A percentile compares a stretch with the other conserved stretches of the same genome.
Conservation (phyloP, 2,113 vertebrate species). For the Oryzias celebensis region DNA sequence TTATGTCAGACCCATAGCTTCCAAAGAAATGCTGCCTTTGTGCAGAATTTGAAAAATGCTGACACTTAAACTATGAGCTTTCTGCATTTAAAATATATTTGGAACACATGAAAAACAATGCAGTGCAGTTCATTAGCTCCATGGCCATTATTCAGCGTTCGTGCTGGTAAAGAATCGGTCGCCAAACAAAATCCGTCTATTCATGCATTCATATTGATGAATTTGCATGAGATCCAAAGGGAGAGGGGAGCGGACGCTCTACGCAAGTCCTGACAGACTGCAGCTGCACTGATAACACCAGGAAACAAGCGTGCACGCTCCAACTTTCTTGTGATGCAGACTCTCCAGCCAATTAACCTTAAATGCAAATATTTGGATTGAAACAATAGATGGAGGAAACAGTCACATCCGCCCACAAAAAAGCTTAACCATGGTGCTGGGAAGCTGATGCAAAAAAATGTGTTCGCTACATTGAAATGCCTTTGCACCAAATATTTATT, state of each 20-base stretch:
- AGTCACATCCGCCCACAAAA: neutral
- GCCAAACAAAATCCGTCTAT: neutral
- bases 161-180: neutral
- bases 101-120: neutral
- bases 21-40: slow-evolving; percentile 12
- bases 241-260: neutral
- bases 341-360: neutral
- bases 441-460: neutral
- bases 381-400: neutral
- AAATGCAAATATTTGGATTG: neutral
- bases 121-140: neutral
- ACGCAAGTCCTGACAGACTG: neutral
- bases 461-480: neutral
- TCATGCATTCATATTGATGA: neutral
- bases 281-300: neutral
- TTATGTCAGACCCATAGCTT: slow-evolving; percentile 16
- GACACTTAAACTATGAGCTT: slow-evolving; percentile 13
- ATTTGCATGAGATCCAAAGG: neutral
- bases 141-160: neutral
- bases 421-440: neutral
- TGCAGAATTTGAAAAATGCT: slow-evolving; percentile 11
- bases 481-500: neutral
- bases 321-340: neutral
- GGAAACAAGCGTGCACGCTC: neutral
- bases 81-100: slow-evolving; percentile 18